phyloP scores from a whole-genome alignment of 2,888 invertebrate species.

The Xylota sylvarum region DNA sequence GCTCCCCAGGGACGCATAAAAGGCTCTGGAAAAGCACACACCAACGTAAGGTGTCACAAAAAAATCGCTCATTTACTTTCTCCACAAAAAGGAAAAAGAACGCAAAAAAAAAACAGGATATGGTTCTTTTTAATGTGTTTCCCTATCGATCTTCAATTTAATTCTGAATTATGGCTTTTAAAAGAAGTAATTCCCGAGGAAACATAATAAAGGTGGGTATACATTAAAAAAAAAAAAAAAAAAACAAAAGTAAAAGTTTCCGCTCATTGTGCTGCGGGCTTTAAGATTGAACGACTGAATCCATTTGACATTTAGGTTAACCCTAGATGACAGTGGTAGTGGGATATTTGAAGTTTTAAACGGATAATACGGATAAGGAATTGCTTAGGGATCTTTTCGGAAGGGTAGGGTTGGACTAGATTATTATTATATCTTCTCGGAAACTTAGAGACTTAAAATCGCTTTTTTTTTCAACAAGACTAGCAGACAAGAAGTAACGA shows the following conservation, averaged over 20 bases:
- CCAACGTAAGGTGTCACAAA: constrained; percentile 20
- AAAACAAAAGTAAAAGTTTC: too few relatives aligned
- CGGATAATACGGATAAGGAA: neutral
- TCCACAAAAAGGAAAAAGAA: neutral
- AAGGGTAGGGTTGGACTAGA: too few relatives aligned
- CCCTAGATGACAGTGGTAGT: neutral
- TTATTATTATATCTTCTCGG: too few relatives aligned
- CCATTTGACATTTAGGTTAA: neutral
- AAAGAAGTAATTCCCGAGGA: neutral
- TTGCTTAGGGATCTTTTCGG: too few relatives aligned
- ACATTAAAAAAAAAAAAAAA: too few relatives aligned
- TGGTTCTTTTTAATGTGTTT: constrained; percentile 30
- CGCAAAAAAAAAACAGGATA: constrained; percentile 12
- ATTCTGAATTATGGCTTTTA: constrained; percentile 24
- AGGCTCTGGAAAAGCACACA: neutral
- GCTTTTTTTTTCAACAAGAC: too few relatives aligned
- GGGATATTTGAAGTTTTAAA: neutral
- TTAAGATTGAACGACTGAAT: neutral
- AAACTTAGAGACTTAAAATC: too few relatives aligned
- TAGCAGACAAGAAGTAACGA: too few relatives aligned
- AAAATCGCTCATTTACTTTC: neutral
- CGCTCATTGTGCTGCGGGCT: too few relatives aligned
- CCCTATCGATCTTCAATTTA: constrained; percentile 43
- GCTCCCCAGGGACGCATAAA: constrained; percentile 27
- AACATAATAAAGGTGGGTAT: neutral